These are phyloP conservation scores for Borostomias antarcticus DNA, from an alignment of 2,797 vertebrate species.

Conservation along the genomic window DNA sequence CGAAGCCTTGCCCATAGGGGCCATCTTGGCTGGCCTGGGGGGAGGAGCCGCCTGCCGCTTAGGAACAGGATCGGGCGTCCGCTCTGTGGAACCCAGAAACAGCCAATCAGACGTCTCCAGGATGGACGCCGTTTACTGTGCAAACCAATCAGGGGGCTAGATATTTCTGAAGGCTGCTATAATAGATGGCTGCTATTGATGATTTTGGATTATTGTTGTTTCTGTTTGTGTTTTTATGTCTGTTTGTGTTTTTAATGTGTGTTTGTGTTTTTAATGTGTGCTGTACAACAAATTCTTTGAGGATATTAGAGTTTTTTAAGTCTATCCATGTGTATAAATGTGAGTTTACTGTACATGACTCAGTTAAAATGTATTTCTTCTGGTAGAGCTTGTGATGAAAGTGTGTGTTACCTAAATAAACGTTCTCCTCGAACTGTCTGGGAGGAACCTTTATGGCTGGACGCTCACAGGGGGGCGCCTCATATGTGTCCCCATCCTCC, in stretches of 20 bases:
- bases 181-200: too few species aligned
- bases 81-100: conserved; percentile 44
- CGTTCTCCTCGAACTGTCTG: conserved; percentile 62
- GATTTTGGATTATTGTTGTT: too few species aligned
- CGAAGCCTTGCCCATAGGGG: conserved; percentile 31
- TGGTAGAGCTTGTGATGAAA: neutral
- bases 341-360: too few species aligned
- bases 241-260: too few species aligned
- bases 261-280: too few species aligned
- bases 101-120: neutral
- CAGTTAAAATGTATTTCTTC: neutral
- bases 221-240: too few species aligned
- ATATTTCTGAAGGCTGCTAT: too few species aligned
- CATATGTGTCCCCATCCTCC: conserved; percentile 73
- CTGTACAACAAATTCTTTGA: too few species aligned
- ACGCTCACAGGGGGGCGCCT: conserved; percentile 75
- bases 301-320: too few species aligned
- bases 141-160: too few species aligned
- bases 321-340: too few species aligned
- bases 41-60: conserved; percentile 63
- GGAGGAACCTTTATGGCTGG: conserved; percentile 58
- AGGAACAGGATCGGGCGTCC: conserved; percentile 35
- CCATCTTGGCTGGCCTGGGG: conserved; percentile 48
- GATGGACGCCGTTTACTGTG: too few species aligned
- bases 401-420: conserved; percentile 73